phyloP scores from a whole-genome alignment of 92 coral and sea anemone genomes.

The Siderastrea siderea region DNA sequence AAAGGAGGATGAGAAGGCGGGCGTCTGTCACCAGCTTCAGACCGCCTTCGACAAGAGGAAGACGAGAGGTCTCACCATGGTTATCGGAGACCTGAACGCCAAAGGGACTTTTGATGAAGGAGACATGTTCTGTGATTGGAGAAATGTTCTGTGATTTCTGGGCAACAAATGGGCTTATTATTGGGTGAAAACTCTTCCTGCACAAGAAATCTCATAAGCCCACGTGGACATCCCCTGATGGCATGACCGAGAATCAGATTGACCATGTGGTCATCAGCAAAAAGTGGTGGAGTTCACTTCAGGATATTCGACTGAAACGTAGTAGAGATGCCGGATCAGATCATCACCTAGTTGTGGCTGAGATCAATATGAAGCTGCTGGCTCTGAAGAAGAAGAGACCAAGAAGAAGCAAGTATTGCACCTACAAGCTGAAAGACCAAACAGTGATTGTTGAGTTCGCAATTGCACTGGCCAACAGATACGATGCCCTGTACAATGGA shows the following conservation, averaged over 20 bases:
- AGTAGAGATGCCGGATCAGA: too few relatives aligned
- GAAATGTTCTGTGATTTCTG: background rate
- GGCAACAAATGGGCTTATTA: too few relatives aligned
- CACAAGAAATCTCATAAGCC: background rate
- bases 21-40: background rate
- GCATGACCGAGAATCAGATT: background rate
- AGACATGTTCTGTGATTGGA: background rate
- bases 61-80: slow-evolving; percentile 10
- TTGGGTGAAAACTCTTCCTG: background rate
- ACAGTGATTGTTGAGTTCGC: too few relatives aligned
- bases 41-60: slow-evolving; percentile 6
- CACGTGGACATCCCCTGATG: background rate
- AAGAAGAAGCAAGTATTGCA: slow-evolving; percentile 3
- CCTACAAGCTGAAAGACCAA: too few relatives aligned
- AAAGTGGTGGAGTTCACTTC: background rate
- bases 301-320: too few relatives aligned
- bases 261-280: slow-evolving; percentile 7
- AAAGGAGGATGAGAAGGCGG: background rate
- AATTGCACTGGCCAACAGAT: too few relatives aligned
- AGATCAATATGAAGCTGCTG: slow-evolving; percentile 17
- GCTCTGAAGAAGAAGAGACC: slow-evolving; percentile 24
- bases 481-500: slow-evolving; percentile 3
- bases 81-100: background rate
- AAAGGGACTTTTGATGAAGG: slow-evolving; percentile 1
- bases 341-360: too few relatives aligned